Evolutionary conservation across 2,113 vertebrate species (phyloP), one percentile per base, ranked within the genome.

Genomic region (Oncorhynchus nerka): DNA sequence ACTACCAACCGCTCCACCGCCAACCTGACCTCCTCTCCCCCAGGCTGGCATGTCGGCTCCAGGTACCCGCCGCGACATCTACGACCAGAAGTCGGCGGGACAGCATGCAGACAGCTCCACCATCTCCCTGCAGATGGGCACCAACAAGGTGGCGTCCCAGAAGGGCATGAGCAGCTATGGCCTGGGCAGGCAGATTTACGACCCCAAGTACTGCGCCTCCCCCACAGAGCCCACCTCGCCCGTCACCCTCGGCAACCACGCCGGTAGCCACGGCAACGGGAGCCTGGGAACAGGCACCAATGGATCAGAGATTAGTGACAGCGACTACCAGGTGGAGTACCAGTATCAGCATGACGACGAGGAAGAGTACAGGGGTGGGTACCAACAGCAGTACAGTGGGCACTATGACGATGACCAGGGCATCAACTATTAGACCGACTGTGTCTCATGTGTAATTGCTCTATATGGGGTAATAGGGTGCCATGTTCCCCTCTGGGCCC

Each of bases 101-200:
- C 97, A 72, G 96, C 1, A 96, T 0, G 76, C 95, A 88, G 97
- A 99, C 92, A 97, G 95, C 92, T 96, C 96, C 3, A 98, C 97
- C n/a, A 99, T 99, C 91, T 99, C 97, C 0, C 93, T 99, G 84
- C 97, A 99, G 93, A 99, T 99, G 97, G 97, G 97, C 74, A 99
- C 97, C 91, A 99, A 99, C 91, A 98, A 99, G 90, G 97, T 97
- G 57, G 97, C 97, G 1, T 98, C 97, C 39, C 97, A 98, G 92
- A 95, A 95, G 76, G 97, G 97, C 62, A 99, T 99, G 97, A 99
- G 97, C 0, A 96, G 96, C 78, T 99, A 99, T 0, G 97, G 97
- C 81, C 94, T 99, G 49, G 97, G 97, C 86, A 94, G 97, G 32
- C 97, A 99, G 89, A 96, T 99, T 8, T 99, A 97, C 0, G 96